Percentiles rank a stretch among this genome's conserved stretches.
These are phyloP conservation scores for Tauraco hartlaubi DNA, from an alignment of 2,797 vertebrate genomes.

Conservation along the genomic window DNA sequence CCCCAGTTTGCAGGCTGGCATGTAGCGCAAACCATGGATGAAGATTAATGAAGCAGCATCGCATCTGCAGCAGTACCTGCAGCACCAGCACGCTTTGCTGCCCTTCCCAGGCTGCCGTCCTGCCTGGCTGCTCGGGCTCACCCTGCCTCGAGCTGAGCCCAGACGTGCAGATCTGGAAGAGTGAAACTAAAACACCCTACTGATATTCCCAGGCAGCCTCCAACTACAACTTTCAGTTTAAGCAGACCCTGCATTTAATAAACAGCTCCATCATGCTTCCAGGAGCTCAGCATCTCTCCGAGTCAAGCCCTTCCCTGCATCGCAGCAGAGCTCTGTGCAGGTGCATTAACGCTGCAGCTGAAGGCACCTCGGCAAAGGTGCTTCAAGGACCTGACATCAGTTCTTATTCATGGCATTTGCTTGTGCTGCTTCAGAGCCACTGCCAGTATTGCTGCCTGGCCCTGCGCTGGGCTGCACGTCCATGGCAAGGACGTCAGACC, in stretches of 20 bases:
- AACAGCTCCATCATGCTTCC: background rate
- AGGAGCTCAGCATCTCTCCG: background rate
- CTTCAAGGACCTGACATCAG: background rate
- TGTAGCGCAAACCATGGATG: accelerated
- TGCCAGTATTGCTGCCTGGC: background rate
- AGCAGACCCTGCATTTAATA: background rate
- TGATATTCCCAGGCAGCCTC: background rate
- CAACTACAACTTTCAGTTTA: background rate
- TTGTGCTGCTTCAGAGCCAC: background rate
- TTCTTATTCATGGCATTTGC: accelerated
- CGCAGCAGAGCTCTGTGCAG: accelerated
- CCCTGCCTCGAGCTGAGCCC: background rate
- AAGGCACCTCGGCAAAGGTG: background rate
- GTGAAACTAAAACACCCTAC: background rate
- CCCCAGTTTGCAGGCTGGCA: background rate
- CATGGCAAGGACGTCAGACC: accelerated
- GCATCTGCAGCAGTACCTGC: background rate
- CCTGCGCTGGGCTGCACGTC: background rate
- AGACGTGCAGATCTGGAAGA: background rate
- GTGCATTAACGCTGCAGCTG: background rate
- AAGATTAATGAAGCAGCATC: background rate
- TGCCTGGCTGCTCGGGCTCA: background rate
- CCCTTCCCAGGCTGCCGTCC: background rate
- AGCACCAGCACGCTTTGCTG: background rate
- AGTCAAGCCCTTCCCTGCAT: background rate